phyloP scores from a whole-genome alignment of 2,113 vertebrate genomes.

The Nerophis ophidion region DNA sequence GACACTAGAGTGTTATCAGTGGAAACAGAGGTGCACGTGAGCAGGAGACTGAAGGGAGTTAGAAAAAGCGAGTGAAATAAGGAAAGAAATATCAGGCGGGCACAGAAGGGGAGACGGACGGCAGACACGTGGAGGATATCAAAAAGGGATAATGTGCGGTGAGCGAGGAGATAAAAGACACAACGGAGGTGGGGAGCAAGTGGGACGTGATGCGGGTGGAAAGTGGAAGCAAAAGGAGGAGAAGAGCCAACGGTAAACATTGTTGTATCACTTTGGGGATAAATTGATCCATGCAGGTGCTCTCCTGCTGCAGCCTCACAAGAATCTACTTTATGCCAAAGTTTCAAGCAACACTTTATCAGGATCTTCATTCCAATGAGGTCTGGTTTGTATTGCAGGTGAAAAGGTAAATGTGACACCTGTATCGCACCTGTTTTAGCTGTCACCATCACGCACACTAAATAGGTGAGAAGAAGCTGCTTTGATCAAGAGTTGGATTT shows the following conservation, averaged over 20 bases:
- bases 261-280: slow-evolving; percentile 2
- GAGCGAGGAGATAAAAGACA: slow-evolving; percentile 31
- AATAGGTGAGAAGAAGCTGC: not conserved
- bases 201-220: slow-evolving; percentile 25
- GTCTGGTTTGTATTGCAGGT: too few species aligned
- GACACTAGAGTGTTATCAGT: slow-evolving; percentile 59
- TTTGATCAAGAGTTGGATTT: too few species aligned
- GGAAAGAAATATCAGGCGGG: slow-evolving; percentile 38
- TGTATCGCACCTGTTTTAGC: not conserved
- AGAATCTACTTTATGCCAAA: not conserved
- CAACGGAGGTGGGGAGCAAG: slow-evolving; percentile 27
- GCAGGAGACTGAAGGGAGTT: slow-evolving; percentile 21
- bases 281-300: slow-evolving; percentile 8
- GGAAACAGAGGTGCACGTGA: slow-evolving; percentile 67
- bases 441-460: not conserved
- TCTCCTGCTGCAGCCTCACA: not conserved
- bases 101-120: too few species aligned
- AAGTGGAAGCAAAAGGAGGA: slow-evolving; percentile 12
- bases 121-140: slow-evolving; percentile 41
- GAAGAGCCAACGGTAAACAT: slow-evolving; percentile 3
- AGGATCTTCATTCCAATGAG: not conserved
- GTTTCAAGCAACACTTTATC: not conserved
- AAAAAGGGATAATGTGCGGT: slow-evolving; percentile 31
- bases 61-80: slow-evolving; percentile 40
- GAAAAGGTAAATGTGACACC: not conserved